Evolutionary conservation across 2,797 vertebrate species (phyloP), one percentile per base, ranked within the genome.

Genomic region (Echiichthys vipera): DNA sequence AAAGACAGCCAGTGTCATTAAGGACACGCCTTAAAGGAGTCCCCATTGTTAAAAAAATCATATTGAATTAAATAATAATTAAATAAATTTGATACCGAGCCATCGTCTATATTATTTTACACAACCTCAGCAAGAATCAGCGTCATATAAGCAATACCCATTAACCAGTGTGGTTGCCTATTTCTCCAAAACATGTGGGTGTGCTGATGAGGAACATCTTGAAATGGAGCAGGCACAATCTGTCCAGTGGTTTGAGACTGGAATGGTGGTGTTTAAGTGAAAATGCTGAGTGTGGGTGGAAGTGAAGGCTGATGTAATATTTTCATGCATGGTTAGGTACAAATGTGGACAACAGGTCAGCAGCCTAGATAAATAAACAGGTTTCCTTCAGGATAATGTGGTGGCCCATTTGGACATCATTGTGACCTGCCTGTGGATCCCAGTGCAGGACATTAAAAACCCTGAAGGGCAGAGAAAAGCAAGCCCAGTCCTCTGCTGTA

Each of bases 401-500:
- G 39, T 15, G 20, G 59, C 59, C 45, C n/a, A 18, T 82, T 79
- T 77, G 22, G 25, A 49, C 29, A 4, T 76, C 67, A 45, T 53
- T 49, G 43, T 78, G 71, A 79, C 67, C 80, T 18, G 18, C 64
- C 57, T 37, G 58, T 43, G 34, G 30, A 47, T 69, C 61, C 70
- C 71, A 36, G 56, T 22, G 7, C 61, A 64, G 49, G 66, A 80
- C 71, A 54, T 77, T 34, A 86, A 79, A 78, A 74, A 88, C 59
- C 62, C 65, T 78, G 80, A 89, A 82, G 81, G 79, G 75, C 57
- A 70, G 67, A 83, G 83, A 85, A 79, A 78, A 69, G 78, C 82
- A 87, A 86, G 80, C 87, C 71, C 82, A 65, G 86, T 88, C 88
- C 78, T 88, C 64, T 74, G 74, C 89, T 84, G 75, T 77, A 84